Conservation (phyloP, 2,113 vertebrate species). For the Ceyx cyanopectus region DNA sequence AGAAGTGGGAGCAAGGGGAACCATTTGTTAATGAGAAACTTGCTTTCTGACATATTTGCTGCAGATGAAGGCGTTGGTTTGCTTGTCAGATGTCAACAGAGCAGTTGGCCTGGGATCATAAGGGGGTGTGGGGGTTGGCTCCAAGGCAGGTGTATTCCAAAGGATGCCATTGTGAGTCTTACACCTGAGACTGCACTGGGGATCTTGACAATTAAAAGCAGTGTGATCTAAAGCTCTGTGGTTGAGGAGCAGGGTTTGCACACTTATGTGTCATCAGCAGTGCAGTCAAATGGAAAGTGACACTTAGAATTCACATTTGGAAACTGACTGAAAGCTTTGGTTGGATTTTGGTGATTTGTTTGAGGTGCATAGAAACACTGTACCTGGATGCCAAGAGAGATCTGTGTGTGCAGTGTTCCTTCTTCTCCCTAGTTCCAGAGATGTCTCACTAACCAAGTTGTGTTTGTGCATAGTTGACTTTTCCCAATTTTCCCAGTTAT, state of each 20-base stretch:
- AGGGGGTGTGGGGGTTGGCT: not conserved
- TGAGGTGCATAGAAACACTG: not conserved
- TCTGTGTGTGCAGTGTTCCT: not conserved
- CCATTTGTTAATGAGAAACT: constrained; percentile 8
- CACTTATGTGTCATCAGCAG: not conserved
- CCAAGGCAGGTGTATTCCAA: not conserved
- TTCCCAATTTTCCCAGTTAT: not conserved
- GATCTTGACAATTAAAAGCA: not conserved
- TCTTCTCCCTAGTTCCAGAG: not conserved
- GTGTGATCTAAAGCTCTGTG: not conserved
- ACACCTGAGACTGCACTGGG: not conserved
- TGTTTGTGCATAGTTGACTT: not conserved
- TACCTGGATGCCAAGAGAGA: not conserved
- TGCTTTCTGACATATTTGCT: not conserved
- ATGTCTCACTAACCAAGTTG: not conserved
- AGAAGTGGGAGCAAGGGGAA: constrained; percentile 19
- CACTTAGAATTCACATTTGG: not conserved
- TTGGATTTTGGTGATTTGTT: not conserved
- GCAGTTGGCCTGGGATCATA: not conserved
- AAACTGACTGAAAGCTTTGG: not conserved
- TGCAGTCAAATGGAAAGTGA: not conserved
- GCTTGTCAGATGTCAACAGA: not conserved
- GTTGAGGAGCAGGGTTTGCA: not conserved
- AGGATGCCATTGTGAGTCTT: not conserved
- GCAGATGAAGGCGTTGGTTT: not conserved